These are phyloP conservation scores for Neogobius melanostomus DNA, from an alignment of 2,113 vertebrate species.

Conservation along the genomic window DNA sequence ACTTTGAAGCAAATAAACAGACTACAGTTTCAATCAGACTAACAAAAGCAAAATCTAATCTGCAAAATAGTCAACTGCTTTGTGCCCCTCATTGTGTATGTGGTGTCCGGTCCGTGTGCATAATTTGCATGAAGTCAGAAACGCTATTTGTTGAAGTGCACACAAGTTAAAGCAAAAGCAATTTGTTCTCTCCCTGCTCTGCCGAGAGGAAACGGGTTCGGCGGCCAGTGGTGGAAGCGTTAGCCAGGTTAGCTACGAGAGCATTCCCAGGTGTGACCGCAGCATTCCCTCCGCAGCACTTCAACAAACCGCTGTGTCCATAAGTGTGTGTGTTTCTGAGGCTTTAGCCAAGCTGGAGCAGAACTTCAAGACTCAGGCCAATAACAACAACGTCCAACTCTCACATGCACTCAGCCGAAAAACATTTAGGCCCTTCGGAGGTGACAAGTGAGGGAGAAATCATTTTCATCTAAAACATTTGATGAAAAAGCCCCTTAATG, in stretches of 20 bases:
- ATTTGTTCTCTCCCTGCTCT: conserved; percentile 42
- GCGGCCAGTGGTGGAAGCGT: conserved; percentile 37
- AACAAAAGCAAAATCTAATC: no score
- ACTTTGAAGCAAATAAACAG: no score
- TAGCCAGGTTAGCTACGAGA: conserved; percentile 60
- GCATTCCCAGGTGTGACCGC: conserved; percentile 71
- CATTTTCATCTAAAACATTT: conserved; percentile 33
- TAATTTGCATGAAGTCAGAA: not conserved
- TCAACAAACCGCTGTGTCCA: conserved; percentile 53
- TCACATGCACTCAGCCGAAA: conserved; percentile 37
- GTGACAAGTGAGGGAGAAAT: conserved; percentile 52
- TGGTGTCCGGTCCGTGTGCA: no score
- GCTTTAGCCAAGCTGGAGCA: conserved; percentile 59
- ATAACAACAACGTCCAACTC: conserved; percentile 50
- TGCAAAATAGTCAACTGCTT: no score
- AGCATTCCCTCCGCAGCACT: conserved; percentile 66
- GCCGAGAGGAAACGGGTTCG: conserved; percentile 30
- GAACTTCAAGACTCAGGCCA: conserved; percentile 44
- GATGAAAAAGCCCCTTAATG: conserved; percentile 34
- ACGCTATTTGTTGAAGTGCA: conserved; percentile 21
- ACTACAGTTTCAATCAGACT: no score
- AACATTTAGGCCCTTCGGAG: conserved; percentile 48
- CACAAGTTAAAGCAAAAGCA: conserved; percentile 22
- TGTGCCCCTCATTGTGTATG: no score
- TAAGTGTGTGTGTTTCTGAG: conserved; percentile 40